Evolutionary conservation across 2,888 invertebrate species (phyloP), one percentile per base, ranked within the genome.

Genomic region (Ormyrus nitidulus): DNA sequence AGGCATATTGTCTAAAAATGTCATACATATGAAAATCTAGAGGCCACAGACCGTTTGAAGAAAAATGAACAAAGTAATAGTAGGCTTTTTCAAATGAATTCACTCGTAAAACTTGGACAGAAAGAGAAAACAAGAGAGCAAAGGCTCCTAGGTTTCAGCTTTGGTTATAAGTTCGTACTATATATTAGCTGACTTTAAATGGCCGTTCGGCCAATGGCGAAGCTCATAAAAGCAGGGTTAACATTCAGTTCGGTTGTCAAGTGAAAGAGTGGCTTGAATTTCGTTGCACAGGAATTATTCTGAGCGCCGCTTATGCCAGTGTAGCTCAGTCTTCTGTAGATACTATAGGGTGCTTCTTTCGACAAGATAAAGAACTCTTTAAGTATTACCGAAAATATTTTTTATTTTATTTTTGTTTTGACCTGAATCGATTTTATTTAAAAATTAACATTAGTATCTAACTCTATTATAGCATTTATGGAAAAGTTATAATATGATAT

Each of bases 101-200:
- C 84, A 87, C 86, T 90, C 90, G 88, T 90, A 90, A 90, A 90
- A 82, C 83, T 44, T 54, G 65, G 68, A 69, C 61, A 73, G 69
- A 77, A 19, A 77, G 77, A 64, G 76, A 10, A 10, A 53, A 11
- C 54, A 49, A 61, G 48, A 44, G 74, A 51, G 64, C 48, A 44
- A 49, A 56, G 68, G 84, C 87, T 90, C 85, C 89, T 88, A 89
- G 88, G 88, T 88, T 90, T 88, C 86, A 87, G 87, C 89, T 90
- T 89, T 88, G 79, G 79, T 79, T 90, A 90, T 90, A 90, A 90
- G 90, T 90, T 89, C 86, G 89, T 88, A 90, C 90, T 90, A 90
- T 19, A 19, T 90, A 89, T 90, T 90, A 89, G 89, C 85, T 86
- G 85, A 87, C 83, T 86, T 86, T 85, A 84, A 88, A 90, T 86